Base-by-base conservation (phyloP, 2,888 invertebrate genomes). In the Emmelina monodactyla region DNA sequence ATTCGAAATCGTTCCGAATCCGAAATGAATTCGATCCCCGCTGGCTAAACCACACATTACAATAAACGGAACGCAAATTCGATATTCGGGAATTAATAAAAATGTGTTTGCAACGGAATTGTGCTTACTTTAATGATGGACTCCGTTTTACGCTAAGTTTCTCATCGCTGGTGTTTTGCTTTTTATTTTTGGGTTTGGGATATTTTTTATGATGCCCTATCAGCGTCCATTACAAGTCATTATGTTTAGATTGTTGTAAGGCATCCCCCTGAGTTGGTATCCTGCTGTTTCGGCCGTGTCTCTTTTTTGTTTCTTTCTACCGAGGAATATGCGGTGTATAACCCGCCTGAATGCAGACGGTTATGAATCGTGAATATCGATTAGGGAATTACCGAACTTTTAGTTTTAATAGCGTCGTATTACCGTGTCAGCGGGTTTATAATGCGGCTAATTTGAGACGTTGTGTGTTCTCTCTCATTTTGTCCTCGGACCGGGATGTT, bases 191-290 rank as follows among this genome's bases (percentile, higher is more conserved):
- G 44, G 34, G 38, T 35, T 38, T 29, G 30, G 37, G 34, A 42
- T 43, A 42, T 55, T 57, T 60, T 60, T 62, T 57, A 53, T 58
- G 46, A 47, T 45, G 49, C 42, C 56, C 58, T 60, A 66, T 66
- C 65, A 62, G 43, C 59, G 61, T 60, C 57, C 69, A 71, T 71
- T 71, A 70, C 59, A 40, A 57, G 57, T 61, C 63, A 70, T 70
- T 69, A 70, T 63, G 64, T 60, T 60, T 57, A 61, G 62, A 63
- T 58, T 58, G 56, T 62, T 61, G 63, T 60, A 55, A 45, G 62
- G 58, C 57, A 53, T 63, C 62, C 65, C 51, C 46, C 50, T 49
- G 56, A 31, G 52, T 41, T 43, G 62, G 45, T 49, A 49, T 52
- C 71, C 66, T 58, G 69, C 70, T 67, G 70, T 55, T 61, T 48